Evolutionary conservation across 2,888 invertebrate species (phyloP), one percentile per base, ranked within the genome.

Genomic region (Galeopsomyia nigrocyanea): DNA sequence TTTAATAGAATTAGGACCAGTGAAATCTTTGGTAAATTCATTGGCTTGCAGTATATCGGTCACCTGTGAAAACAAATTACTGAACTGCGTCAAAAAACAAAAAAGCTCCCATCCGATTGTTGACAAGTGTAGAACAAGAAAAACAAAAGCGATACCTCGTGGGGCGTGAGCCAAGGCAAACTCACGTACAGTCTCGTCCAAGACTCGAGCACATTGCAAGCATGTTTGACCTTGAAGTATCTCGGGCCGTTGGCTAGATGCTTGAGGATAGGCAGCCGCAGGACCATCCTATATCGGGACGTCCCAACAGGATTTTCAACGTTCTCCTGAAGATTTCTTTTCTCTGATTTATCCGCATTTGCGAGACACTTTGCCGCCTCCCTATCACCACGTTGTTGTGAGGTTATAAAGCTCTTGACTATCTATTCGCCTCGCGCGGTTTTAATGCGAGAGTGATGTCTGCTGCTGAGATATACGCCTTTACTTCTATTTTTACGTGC

Each of bases 1-100:
- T 83, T 93, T 94, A 16, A 98, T 89, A 17, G 93, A 91, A 60
- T 90, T 90, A 3, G 88, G 82, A 47, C 87, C 85, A 19, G 88
- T 84, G 82, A 95, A 93, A 80, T 94, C 94, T 83, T 92, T 92
- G 68, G 92, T 92, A 83, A 91, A 93, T 87, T 96, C 95, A 87
- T 95, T 94, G 79, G 92, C 91, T 76, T 93, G 90, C 64, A 96
- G 87, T 75, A 94, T 91, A 49, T 88, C 84, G 73, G 94, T 94
- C 26, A 95, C 94, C 95, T 96, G 82, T 0, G 76, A 75, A 63
- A 50, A 22, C 39, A 56, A 63, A 53, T 58, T 14, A 31, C 17
- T 51, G 55, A n/a, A 57, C 5, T 22, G 21, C 1, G 16, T 26
- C 3, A 26, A 26, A 5, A 39, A 56, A 61, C n/a, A 47, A 26